These are phyloP conservation scores for Ochropleura leucogaster DNA, from an alignment of 2,888 invertebrate species.

Conservation along the genomic window DNA sequence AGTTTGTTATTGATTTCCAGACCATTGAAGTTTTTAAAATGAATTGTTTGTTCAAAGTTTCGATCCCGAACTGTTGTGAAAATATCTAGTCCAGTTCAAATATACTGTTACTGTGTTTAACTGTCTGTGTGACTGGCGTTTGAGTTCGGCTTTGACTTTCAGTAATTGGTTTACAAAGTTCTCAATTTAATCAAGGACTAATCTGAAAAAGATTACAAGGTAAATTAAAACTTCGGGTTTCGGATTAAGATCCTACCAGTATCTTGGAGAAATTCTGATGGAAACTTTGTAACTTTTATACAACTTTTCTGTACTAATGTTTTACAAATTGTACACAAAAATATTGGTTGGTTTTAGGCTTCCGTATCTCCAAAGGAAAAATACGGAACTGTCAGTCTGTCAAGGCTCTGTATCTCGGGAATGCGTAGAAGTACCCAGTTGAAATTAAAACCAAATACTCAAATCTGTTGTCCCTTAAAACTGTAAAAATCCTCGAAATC, in stretches of 20 bases:
- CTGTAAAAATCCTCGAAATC: too few relatives aligned
- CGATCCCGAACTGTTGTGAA: neutral
- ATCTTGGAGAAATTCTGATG: constrained; percentile 4
- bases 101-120: neutral
- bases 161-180: constrained; percentile 38
- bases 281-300: neutral
- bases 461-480: too few relatives aligned
- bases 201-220: constrained; percentile 32
- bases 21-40: constrained; percentile 1
- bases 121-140: neutral
- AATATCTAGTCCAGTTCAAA: neutral
- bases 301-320: neutral
- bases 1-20: too few relatives aligned
- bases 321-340: neutral
- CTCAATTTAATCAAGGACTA: constrained; percentile 35
- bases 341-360: neutral
- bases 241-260: constrained; percentile 19
- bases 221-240: constrained; percentile 42
- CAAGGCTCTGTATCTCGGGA: too few relatives aligned
- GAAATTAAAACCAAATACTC: too few relatives aligned
- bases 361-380: too few relatives aligned
- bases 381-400: too few relatives aligned
- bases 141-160: constrained; percentile 5
- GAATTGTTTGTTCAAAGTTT: constrained; percentile 13
- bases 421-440: too few relatives aligned